phyloP scores from a whole-genome alignment of 2,888 invertebrate genomes.

The Allacma fusca region DNA sequence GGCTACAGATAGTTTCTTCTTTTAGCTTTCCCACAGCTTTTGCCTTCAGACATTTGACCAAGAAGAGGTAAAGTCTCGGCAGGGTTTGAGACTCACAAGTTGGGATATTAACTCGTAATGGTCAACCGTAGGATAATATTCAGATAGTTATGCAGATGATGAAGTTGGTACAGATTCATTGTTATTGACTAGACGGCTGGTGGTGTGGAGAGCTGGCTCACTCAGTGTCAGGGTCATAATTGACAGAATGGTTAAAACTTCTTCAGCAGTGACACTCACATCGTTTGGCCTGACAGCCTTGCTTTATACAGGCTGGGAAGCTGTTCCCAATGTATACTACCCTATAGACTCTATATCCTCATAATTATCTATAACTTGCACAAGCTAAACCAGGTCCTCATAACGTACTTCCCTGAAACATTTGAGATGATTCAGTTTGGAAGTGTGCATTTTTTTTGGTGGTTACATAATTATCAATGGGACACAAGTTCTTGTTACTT shows the following conservation, averaged over 20 bases:
- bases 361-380: neutral
- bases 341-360: too few relatives aligned
- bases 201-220: neutral
- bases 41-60: too few relatives aligned
- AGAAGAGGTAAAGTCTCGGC: neutral
- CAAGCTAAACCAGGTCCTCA: neutral
- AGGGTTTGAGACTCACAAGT: neutral
- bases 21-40: too few relatives aligned
- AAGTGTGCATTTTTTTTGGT: neutral
- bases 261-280: constrained; percentile 16
- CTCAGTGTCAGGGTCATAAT: constrained; percentile 35
- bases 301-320: neutral
- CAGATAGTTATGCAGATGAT: constrained; percentile 25
- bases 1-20: too few relatives aligned
- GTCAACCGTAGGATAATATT: neutral
- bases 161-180: constrained; percentile 20
- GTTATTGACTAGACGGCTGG: neutral
- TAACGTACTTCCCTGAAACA: neutral
- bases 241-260: constrained; percentile 29
- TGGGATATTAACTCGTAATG: neutral
- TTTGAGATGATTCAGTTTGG: neutral
- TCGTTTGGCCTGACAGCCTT: neutral
- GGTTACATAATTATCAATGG: constrained; percentile 20
- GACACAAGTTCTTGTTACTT: constrained; percentile 1
- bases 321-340: neutral